Evolutionary conservation across 2,888 invertebrate genomes (phyloP).

Genomic region (Mesorhabditis spiculigera): DNA sequence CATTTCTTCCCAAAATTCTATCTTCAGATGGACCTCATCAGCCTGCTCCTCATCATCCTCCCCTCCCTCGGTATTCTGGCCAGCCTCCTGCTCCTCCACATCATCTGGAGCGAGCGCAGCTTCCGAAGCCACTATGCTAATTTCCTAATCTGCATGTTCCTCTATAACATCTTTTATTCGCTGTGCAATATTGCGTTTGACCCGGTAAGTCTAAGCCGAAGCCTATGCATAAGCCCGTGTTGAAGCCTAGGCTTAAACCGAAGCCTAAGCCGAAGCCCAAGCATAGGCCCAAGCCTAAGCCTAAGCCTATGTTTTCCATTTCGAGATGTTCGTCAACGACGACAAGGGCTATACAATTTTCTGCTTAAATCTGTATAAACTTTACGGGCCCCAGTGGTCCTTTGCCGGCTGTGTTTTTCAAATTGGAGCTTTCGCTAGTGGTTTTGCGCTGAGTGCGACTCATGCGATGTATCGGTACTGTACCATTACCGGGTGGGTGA

Average conservation of each 20-base stretch:
- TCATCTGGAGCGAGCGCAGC: background rate
- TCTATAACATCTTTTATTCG: background rate
- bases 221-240: background rate
- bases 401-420: background rate
- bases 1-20: no score
- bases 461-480: constrained; percentile 2
- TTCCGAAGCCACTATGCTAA: background rate
- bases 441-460: background rate
- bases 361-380: background rate
- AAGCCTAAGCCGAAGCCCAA: background rate
- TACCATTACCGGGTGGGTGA: background rate
- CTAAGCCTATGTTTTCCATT: background rate
- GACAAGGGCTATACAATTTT: constrained; percentile 1
- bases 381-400: background rate
- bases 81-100: constrained; percentile 3
- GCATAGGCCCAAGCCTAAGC: background rate
- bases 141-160: background rate
- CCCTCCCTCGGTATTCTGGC: background rate
- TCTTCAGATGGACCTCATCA: background rate
- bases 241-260: background rate
- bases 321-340: background rate
- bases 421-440: background rate
- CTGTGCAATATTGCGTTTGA: background rate
- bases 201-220: background rate
- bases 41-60: background rate